These are phyloP conservation scores for Encarsia formosa DNA, from an alignment of 2,888 invertebrate species.

Conservation along the genomic window DNA sequence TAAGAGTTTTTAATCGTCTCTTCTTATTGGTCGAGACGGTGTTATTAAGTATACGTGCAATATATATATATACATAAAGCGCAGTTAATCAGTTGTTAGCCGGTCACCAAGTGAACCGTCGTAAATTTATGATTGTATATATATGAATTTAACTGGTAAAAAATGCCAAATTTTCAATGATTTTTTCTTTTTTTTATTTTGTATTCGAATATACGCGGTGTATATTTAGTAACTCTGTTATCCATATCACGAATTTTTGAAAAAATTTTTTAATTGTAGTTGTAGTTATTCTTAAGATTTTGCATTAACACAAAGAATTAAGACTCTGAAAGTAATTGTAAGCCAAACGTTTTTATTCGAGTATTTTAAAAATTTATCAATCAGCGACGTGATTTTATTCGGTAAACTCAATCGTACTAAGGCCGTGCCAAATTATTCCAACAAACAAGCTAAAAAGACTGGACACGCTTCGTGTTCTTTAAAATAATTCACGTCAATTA, in stretches of 20 bases:
- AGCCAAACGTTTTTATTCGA: slow-evolving; percentile 6
- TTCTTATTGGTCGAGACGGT: no score
- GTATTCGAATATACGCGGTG: neutral
- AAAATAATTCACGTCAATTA: neutral
- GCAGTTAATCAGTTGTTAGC: no score
- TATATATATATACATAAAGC: no score
- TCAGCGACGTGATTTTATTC: slow-evolving; percentile 2
- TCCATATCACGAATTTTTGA: slow-evolving; percentile 16
- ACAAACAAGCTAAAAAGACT: neutral
- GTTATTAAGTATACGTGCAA: no score
- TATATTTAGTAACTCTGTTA: slow-evolving; percentile 1
- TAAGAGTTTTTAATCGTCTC: no score
- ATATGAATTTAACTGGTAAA: neutral
- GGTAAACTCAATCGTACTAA: neutral
- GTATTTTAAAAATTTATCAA: slow-evolving; percentile 2
- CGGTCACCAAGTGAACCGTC: neutral
- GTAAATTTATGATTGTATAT: neutral
- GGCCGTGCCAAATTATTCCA: slow-evolving; percentile 18
- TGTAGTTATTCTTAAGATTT: neutral
- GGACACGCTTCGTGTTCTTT: neutral
- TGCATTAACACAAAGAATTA: no score
- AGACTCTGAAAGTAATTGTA: slow-evolving; percentile 1
- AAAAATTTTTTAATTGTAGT: slow-evolving; percentile 10
- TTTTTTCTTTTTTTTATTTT: slow-evolving; percentile 5
- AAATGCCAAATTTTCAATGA: neutral